These are phyloP conservation scores for Oreochromis niloticus DNA, from an alignment of 2,113 vertebrate species.

Conservation along the genomic window DNA sequence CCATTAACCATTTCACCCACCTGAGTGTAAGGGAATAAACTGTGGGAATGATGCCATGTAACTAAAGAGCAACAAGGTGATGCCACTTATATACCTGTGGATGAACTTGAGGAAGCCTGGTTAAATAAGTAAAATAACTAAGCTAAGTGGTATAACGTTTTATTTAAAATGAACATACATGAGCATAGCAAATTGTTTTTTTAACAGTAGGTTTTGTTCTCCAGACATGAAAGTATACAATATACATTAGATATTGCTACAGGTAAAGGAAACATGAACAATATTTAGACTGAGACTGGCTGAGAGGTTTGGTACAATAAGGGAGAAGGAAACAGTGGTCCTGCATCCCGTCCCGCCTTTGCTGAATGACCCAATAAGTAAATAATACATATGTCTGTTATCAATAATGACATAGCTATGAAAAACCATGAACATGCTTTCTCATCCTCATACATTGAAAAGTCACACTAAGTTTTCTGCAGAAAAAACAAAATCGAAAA, in stretches of 20 bases:
- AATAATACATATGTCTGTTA: constrained; percentile 24
- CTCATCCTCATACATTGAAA: constrained; percentile 55
- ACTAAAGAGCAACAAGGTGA: constrained; percentile 48
- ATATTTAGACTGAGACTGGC: constrained; percentile 51
- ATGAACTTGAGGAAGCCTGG: constrained; percentile 70
- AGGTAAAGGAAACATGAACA: constrained; percentile 58
- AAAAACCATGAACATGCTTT: constrained; percentile 51
- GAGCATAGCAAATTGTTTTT: constrained; percentile 67
- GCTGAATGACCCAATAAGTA: constrained; percentile 23
- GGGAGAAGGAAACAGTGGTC: constrained; percentile 46
- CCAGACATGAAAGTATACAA: constrained; percentile 72
- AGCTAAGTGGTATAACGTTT: constrained; percentile 73
- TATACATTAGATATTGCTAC: constrained; percentile 70
- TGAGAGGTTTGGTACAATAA: constrained; percentile 41
- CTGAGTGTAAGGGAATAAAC: constrained; percentile 55
- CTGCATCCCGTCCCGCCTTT: constrained; percentile 27
- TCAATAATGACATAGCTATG: constrained; percentile 36
- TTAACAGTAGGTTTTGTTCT: constrained; percentile 67
- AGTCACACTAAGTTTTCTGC: constrained; percentile 37
- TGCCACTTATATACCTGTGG: constrained; percentile 59
- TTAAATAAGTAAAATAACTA: constrained; percentile 74
- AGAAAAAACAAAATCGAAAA: constrained; percentile 29
- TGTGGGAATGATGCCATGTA: constrained; percentile 51
- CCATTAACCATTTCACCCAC: constrained; percentile 64
- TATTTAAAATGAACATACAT: constrained; percentile 79